phyloP scores from a whole-genome alignment of 2,888 invertebrate genomes.

The Tenodera sinensis region DNA sequence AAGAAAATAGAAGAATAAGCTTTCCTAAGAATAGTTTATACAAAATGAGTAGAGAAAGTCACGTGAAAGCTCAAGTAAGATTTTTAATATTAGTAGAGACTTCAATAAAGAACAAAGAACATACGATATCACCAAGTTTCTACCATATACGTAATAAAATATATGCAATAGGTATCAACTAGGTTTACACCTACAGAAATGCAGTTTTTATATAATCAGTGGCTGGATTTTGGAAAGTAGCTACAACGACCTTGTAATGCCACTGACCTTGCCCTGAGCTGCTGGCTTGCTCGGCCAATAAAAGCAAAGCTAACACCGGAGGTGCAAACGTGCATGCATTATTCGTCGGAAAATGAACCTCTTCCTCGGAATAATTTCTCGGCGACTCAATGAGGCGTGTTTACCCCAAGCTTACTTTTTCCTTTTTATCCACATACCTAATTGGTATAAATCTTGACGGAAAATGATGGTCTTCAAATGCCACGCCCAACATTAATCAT shows the following conservation, averaged over 20 bases:
- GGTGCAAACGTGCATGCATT: background rate
- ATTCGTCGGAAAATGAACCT: background rate
- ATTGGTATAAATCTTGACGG: background rate
- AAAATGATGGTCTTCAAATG: background rate
- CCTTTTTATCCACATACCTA: background rate
- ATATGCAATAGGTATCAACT: too few species aligned
- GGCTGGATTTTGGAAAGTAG: background rate
- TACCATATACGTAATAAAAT: too few species aligned
- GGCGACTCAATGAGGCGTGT: background rate
- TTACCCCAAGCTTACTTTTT: background rate
- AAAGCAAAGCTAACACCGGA: background rate
- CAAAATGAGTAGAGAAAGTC: too few species aligned
- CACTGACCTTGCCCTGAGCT: background rate
- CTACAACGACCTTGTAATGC: background rate
- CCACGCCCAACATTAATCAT: background rate
- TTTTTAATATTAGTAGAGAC: too few species aligned
- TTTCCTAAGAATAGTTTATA: too few species aligned
- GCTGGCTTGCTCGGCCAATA: background rate
- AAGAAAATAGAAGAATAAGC: too few species aligned
- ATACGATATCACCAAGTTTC: too few species aligned
- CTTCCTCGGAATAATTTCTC: background rate
- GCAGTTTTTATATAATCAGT: too few species aligned
- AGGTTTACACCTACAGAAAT: too few species aligned
- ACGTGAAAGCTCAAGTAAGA: too few species aligned
- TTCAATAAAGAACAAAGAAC: too few species aligned